Evolutionary conservation across 2,797 vertebrate genomes (phyloP).

Genomic region (Pristis pectinata): DNA sequence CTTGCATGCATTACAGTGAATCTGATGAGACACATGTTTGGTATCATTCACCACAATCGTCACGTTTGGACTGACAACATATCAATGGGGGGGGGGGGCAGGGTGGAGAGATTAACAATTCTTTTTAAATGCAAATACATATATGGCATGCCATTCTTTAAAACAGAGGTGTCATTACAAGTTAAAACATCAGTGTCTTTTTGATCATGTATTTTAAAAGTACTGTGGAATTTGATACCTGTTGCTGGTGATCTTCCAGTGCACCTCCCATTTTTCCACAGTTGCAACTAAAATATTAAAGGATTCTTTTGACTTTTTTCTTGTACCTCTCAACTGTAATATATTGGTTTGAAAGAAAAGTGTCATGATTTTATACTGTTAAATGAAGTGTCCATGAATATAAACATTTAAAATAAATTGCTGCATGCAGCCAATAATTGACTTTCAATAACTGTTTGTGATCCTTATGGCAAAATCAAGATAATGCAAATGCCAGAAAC

Average conservation of each 20-base stretch:
- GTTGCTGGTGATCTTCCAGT: not conserved
- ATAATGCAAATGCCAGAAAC: too few species aligned
- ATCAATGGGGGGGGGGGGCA: too few species aligned
- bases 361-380: conserved; percentile 67
- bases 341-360: conserved; percentile 35
- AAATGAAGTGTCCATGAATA: conserved; percentile 60
- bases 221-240: not conserved
- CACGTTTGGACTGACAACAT: not conserved
- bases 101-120: not conserved
- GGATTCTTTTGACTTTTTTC: not conserved
- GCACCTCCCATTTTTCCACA: not conserved
- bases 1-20: not conserved
- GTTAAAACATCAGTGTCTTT: not conserved
- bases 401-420: conserved; percentile 68
- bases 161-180: not conserved
- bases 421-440: conserved; percentile 73
- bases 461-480: not conserved
- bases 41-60: not conserved
- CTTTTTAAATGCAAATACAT: not conserved
- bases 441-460: not conserved
- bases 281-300: not conserved
- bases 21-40: not conserved
- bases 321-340: not conserved
- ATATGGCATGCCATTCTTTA: not conserved
- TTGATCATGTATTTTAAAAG: not conserved